Conservation (phyloP, 1,140 invertebrate genomes). For the Atta cephalotes region DNA sequence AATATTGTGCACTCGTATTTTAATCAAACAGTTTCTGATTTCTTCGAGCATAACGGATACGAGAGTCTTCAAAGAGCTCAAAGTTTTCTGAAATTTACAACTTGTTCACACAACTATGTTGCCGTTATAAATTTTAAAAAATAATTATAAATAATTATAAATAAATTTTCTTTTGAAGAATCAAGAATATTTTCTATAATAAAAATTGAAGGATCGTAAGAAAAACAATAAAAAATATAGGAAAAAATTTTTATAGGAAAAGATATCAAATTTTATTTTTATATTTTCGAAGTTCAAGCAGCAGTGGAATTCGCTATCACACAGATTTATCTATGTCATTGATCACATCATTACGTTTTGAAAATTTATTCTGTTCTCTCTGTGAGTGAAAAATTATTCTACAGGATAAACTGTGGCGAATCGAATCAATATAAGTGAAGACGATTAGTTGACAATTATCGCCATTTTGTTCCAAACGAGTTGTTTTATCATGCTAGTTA, state of each 20-base stretch:
- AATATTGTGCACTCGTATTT: conserved; percentile 1
- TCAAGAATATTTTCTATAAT: background rate
- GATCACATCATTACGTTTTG: conserved; percentile 2
- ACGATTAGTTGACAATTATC: no score
- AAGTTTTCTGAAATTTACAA: conserved; percentile 3
- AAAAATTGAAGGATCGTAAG: background rate
- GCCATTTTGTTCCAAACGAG: no score
- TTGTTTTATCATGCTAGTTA: no score
- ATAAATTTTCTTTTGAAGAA: conserved; percentile 24
- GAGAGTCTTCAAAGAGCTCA: background rate
- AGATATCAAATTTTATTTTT: background rate
- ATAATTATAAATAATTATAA: conserved; percentile 6
- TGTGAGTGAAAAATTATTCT: conserved; percentile 25
- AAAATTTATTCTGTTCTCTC: conserved; percentile 11
- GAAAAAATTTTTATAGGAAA: background rate
- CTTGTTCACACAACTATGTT: background rate
- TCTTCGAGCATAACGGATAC: conserved; percentile 31
- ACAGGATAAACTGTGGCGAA: no score
- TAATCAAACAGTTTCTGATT: conserved; percentile 17
- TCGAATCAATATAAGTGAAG: no score
- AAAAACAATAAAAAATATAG: background rate
- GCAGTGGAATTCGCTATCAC: background rate
- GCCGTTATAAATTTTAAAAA: conserved; percentile 17
- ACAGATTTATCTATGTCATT: conserved; percentile 27
- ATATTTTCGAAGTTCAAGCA: conserved; percentile 13